These are phyloP conservation scores for Bombus soroeensis DNA, from an alignment of 1,140 invertebrate genomes.

Conservation along the genomic window DNA sequence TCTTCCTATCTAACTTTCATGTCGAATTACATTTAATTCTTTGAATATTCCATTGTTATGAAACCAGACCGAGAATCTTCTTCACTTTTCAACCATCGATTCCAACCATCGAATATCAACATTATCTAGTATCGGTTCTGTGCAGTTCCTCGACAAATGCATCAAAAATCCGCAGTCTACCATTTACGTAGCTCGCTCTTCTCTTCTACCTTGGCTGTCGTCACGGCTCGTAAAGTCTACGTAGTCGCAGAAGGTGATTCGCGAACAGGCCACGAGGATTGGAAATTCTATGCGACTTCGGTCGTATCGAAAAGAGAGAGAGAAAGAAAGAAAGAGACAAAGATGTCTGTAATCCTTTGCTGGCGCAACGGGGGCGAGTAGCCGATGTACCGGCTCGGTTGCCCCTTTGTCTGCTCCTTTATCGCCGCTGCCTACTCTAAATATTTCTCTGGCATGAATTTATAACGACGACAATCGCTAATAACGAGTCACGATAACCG, in stretches of 20 bases:
- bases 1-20: too few species aligned
- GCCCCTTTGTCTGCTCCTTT: conserved; percentile 6
- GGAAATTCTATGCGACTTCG: conserved; percentile 20
- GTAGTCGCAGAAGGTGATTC: conserved; percentile 55
- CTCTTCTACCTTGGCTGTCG: conserved; percentile 31
- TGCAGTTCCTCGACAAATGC: too few species aligned
- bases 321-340: background rate
- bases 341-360: conserved; percentile 53
- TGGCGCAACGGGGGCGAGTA: conserved; percentile 36
- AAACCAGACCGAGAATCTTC: too few species aligned
- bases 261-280: conserved; percentile 12
- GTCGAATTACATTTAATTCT: too few species aligned
- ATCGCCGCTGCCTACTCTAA: conserved; percentile 67
- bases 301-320: background rate
- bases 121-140: too few species aligned
- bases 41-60: too few species aligned
- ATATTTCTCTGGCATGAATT: conserved; percentile 70
- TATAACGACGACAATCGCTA: conserved; percentile 64
- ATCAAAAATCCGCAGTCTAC: too few species aligned
- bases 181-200: conserved; percentile 43
- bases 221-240: conserved; percentile 66
- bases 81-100: too few species aligned
- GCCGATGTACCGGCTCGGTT: conserved; percentile 39
- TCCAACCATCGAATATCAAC: too few species aligned
- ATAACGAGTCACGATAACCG: conserved; percentile 57